These are phyloP conservation scores for Mesembrinibis cayennensis DNA, from an alignment of 2,113 vertebrate genomes.

Conservation along the genomic window DNA sequence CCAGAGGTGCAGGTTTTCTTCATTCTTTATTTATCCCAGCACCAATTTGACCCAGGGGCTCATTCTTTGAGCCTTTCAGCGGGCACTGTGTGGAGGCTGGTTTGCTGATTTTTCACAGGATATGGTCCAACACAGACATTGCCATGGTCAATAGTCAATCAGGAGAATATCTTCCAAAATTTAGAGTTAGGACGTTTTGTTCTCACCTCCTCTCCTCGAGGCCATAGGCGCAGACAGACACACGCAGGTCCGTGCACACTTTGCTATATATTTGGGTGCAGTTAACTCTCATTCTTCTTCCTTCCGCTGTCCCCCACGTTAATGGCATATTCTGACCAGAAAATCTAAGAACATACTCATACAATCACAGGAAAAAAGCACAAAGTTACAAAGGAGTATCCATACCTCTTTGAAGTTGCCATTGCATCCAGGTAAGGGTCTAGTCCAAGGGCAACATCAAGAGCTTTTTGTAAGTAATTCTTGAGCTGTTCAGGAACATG, in stretches of 20 bases:
- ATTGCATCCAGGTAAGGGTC: conserved; percentile 73
- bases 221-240: not conserved
- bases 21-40: not conserved
- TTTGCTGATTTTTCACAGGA: not conserved
- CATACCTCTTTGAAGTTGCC: conserved; percentile 58
- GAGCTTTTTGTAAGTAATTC: conserved; percentile 71
- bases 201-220: not conserved
- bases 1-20: not conserved
- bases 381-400: not conserved
- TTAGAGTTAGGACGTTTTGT: not conserved
- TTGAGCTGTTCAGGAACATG: conserved; percentile 69
- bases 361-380: not conserved
- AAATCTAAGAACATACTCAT: not conserved
- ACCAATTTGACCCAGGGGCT: not conserved
- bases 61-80: not conserved
- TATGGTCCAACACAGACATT: not conserved
- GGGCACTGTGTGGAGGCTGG: not conserved
- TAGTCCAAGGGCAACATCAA: conserved; percentile 74
- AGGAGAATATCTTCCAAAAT: not conserved
- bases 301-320: rapidly evolving
- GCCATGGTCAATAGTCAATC: not conserved
- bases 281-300: not conserved
- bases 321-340: not conserved
- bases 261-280: not conserved
- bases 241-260: rapidly evolving